Base-by-base conservation (phyloP, 2,888 invertebrate genomes). In the Dinocampus coccinellae region DNA sequence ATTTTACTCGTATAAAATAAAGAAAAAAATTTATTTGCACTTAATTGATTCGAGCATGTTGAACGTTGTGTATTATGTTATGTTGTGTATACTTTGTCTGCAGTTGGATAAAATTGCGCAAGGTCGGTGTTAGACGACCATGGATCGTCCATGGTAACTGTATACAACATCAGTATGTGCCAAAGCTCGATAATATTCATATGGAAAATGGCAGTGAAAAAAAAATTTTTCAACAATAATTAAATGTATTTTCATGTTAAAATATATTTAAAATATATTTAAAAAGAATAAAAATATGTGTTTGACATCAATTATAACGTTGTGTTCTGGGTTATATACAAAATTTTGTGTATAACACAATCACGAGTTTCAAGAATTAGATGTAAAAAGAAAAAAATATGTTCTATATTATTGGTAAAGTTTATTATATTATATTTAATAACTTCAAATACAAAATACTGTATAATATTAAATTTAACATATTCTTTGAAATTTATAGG, bases 61-160 rank as follows among this genome's bases (percentile, higher is more conserved):
- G 9, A 47, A 20, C 47, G 47, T n/a, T 47, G 16, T 47, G 47
- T 47, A 16, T n/a, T 47, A n/a, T n/a, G 47, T 16, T 29, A 29
- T 29, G 7, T n/a, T 29, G 29, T 29, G 7, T 42, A 11, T 10
- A 6, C 6, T 42, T 3, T 42, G 42, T 9, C 57, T 24, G 58
- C 16, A 42, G 47, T 0, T 7, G 36, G 65, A 61, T 70, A 63
- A 65, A 63, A 70, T 73, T 75, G 75, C 75, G 75, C 75, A 75
- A 70, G 74, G 73, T 73, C 75, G 69, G 70, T 73, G 66, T 33
- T 13, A 60, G 29, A 26, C 60, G 61, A 58, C 20, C 69, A 60
- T 36, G 62, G 62, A n/a, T 69, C 64, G 69, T 70, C 74, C 74
- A 73, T 75, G 74, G 74, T 75, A 67, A 75, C 74, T 47, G 73